Evolutionary conservation across 2,888 invertebrate genomes (phyloP).

Genomic region (Vannuccia rotundouncinata): DNA sequence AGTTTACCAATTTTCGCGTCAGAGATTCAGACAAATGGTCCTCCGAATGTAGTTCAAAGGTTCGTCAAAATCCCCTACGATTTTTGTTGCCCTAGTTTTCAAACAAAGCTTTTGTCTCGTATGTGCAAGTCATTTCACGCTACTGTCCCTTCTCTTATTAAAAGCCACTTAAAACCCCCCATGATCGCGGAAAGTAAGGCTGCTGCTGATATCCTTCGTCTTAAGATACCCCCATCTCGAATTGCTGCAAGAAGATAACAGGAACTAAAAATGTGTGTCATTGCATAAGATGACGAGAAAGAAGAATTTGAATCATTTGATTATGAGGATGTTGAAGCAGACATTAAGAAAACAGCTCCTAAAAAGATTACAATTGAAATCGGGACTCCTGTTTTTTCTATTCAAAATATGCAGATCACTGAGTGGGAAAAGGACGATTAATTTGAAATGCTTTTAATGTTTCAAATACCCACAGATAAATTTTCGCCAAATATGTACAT

Average conservation of each 20-base stretch:
- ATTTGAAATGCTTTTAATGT: not conserved
- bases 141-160: too few relatives aligned
- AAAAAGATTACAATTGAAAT: constrained; percentile 8
- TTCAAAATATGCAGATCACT: not conserved
- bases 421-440: not conserved
- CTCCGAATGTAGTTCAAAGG: too few relatives aligned
- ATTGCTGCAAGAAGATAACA: not conserved
- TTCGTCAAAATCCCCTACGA: too few relatives aligned
- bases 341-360: not conserved
- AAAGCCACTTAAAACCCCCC: too few relatives aligned
- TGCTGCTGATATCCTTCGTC: not conserved
- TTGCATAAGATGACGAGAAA: constrained; percentile 9
- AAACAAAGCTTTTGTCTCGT: too few relatives aligned
- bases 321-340: not conserved
- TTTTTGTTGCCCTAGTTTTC: too few relatives aligned
- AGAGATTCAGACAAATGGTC: too few relatives aligned
- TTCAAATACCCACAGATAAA: not conserved
- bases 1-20: too few relatives aligned
- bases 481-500: not conserved
- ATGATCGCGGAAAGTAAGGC: too few relatives aligned
- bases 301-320: constrained; percentile 1
- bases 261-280: not conserved
- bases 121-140: too few relatives aligned
- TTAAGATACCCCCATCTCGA: not conserved
- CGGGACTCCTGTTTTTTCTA: not conserved